These are phyloP conservation scores for Iphiclides podalirius DNA, from an alignment of 2,888 invertebrate species.

Conservation along the genomic window DNA sequence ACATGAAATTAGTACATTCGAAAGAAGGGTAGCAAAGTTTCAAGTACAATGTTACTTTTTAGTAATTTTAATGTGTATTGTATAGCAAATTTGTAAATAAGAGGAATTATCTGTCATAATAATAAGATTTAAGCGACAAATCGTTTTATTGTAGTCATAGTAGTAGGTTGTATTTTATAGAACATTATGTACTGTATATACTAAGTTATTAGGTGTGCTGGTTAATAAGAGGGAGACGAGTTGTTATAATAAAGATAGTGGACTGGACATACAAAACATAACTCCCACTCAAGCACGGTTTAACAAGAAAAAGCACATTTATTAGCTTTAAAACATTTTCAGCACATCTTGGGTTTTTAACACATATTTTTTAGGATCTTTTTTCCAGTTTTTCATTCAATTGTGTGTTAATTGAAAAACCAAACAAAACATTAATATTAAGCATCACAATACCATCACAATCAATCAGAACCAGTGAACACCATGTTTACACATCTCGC, in stretches of 20 bases:
- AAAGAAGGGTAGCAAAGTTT: slow-evolving; percentile 67
- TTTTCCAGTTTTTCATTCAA: slow-evolving; percentile 33
- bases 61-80: slow-evolving; percentile 68
- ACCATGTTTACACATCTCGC: slow-evolving; percentile 18
- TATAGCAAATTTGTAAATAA: slow-evolving; percentile 78
- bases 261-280: slow-evolving; percentile 13
- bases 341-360: slow-evolving; percentile 59
- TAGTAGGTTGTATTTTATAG: slow-evolving; percentile 68
- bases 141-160: slow-evolving; percentile 78
- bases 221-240: slow-evolving; percentile 26
- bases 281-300: slow-evolving; percentile 46
- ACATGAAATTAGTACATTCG: slow-evolving; percentile 64
- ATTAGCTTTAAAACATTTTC: slow-evolving; percentile 64
- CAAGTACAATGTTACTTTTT: slow-evolving; percentile 78
- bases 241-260: slow-evolving; percentile 14
- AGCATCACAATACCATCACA: slow-evolving; percentile 72
- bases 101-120: slow-evolving; percentile 79
- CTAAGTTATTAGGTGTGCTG: slow-evolving; percentile 57
- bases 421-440: slow-evolving; percentile 39
- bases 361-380: slow-evolving; percentile 30
- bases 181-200: slow-evolving; percentile 63
- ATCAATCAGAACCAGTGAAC: slow-evolving; percentile 32
- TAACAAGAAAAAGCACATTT: slow-evolving; percentile 66
- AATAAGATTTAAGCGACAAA: slow-evolving; percentile 74
- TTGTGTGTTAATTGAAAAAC: slow-evolving; percentile 29